These are phyloP conservation scores for Teleopsis dalmanni DNA, from an alignment of 1,140 invertebrate genomes.

Conservation along the genomic window DNA sequence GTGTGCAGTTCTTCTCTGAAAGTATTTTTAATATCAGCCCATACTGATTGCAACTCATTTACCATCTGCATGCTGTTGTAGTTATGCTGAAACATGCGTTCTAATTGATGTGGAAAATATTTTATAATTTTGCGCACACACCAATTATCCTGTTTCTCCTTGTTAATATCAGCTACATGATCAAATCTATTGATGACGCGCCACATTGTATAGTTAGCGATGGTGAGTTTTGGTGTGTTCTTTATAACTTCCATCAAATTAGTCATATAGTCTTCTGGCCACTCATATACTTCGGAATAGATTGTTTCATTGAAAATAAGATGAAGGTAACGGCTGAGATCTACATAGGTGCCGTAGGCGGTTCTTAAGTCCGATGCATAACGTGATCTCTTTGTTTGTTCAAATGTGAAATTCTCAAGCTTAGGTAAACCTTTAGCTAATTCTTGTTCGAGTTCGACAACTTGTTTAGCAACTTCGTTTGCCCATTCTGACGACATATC, in stretches of 20 bases:
- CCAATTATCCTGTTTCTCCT: constrained; percentile 69
- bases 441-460: constrained; percentile 27
- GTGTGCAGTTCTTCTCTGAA: constrained; percentile 64
- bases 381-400: constrained; percentile 30
- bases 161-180: constrained; percentile 71
- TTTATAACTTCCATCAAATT: constrained; percentile 46
- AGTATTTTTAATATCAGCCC: constrained; percentile 48
- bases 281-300: constrained; percentile 30
- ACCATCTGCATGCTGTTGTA: constrained; percentile 85
- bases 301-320: constrained; percentile 21
- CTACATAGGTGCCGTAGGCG: constrained; percentile 33
- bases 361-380: constrained; percentile 26
- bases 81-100: constrained; percentile 77
- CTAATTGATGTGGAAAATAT: constrained; percentile 42
- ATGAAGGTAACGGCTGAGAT: constrained; percentile 31
- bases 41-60: constrained; percentile 58
- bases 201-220: constrained; percentile 68
- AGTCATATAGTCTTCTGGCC: constrained; percentile 39
- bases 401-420: constrained; percentile 22
- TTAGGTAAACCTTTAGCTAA: constrained; percentile 33
- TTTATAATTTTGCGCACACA: constrained; percentile 29
- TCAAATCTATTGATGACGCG: constrained; percentile 75
- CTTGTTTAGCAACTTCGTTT: constrained; percentile 25
- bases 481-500: constrained; percentile 23
- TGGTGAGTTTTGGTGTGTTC: constrained; percentile 43